Percentiles rank a stretch among this genome's conserved stretches.
phyloP scores from a whole-genome alignment of 64 coral and sea anemone genomes.

The Platygyra sinensis region DNA sequence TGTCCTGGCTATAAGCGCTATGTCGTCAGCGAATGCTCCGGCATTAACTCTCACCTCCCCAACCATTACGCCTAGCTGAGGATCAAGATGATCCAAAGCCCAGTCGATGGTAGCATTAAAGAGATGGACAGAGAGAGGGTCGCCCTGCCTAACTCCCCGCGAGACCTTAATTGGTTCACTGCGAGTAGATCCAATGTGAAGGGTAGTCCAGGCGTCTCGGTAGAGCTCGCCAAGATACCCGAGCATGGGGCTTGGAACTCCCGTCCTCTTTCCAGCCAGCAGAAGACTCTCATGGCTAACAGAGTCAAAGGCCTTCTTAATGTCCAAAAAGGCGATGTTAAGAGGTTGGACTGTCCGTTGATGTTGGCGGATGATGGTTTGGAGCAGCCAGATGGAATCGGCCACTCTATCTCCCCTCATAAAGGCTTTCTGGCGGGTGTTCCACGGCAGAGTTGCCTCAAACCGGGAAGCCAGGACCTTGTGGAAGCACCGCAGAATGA shows the following conservation, averaged over 20 bases:
- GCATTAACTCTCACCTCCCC: constrained; percentile 1
- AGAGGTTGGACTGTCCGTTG: neutral
- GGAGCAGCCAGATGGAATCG: neutral
- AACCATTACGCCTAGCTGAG: neutral
- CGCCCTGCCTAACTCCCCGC: constrained; percentile 19
- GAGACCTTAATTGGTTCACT: neutral
- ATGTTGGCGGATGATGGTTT: neutral
- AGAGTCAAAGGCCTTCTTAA: constrained; percentile 43
- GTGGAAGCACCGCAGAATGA: neutral
- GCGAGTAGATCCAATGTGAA: neutral
- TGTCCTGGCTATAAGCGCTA: neutral
- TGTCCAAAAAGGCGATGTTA: neutral
- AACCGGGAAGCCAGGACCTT: neutral
- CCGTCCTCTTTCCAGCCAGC: neutral
- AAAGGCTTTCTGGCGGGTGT: constrained; percentile 1
- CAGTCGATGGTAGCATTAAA: constrained; percentile 17
- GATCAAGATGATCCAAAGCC: neutral
- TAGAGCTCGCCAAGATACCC: constrained; percentile 9
- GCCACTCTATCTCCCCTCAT: neutral
- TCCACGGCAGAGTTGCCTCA: neutral
- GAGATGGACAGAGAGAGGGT: neutral
- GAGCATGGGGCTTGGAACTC: neutral
- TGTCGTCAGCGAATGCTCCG: constrained; percentile 12
- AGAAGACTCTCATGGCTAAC: constrained; percentile 18
- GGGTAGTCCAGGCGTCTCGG: neutral